Percentiles rank a stretch among this genome's conserved stretches.
These are phyloP conservation scores for Jacana jacana DNA, from an alignment of 2,113 vertebrate species.

Conservation along the genomic window DNA sequence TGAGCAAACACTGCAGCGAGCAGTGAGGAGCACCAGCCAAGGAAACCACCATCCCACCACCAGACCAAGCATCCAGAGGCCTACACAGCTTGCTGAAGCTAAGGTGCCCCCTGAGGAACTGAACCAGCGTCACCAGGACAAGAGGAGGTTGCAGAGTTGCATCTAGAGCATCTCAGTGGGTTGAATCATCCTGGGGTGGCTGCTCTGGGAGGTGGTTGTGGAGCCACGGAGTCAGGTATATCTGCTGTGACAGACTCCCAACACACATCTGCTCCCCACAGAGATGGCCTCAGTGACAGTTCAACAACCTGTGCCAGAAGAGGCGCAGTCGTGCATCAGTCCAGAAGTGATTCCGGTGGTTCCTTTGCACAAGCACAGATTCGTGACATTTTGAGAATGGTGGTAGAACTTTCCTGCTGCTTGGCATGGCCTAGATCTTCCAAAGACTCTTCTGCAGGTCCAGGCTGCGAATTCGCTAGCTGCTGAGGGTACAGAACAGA, in stretches of 20 bases:
- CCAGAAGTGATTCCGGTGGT: background rate
- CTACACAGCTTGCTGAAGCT: background rate
- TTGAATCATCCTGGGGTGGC: background rate
- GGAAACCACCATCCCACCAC: background rate
- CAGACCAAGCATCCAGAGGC: background rate
- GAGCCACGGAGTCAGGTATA: no score
- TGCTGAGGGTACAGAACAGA: background rate
- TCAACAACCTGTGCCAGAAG: background rate
- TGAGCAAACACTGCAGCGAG: background rate
- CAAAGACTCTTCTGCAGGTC: background rate
- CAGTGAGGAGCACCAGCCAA: background rate
- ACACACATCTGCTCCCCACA: background rate
- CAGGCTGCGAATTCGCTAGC: background rate
- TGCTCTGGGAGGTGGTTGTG: no score
- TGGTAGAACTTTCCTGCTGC: background rate
- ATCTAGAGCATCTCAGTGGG: background rate
- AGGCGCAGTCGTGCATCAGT: background rate
- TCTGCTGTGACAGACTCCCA: background rate
- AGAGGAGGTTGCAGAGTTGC: background rate
- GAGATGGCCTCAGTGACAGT: background rate
- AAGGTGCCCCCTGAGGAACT: background rate
- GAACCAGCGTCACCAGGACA: fast-evolving
- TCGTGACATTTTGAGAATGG: background rate
- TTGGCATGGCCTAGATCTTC: background rate
- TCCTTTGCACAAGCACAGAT: background rate